These are phyloP conservation scores for Chaetoderma sp. DNA, from an alignment of 2,888 invertebrate genomes.

Conservation along the genomic window DNA sequence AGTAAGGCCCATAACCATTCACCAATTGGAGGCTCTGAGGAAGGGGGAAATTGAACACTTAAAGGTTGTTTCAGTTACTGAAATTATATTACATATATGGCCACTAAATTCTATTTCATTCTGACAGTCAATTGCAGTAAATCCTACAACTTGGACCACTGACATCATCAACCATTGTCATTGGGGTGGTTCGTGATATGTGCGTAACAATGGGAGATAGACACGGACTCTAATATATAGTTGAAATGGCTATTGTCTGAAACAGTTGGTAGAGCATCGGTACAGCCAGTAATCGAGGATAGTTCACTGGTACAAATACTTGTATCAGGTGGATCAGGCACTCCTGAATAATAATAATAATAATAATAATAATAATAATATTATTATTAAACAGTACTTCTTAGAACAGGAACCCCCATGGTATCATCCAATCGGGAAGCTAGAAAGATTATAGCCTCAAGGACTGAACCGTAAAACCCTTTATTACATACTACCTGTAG, in stretches of 20 bases:
- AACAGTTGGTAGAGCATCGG: neutral
- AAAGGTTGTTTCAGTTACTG: neutral
- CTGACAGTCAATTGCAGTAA: slow-evolving; percentile 20
- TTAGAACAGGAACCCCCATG: too few relatives aligned
- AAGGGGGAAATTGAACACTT: neutral
- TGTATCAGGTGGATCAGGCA: neutral
- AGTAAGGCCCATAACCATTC: neutral
- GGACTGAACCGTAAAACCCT: too few relatives aligned
- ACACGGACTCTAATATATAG: neutral
- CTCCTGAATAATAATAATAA: too few relatives aligned
- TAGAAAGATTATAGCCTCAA: too few relatives aligned
- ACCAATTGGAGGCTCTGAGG: neutral
- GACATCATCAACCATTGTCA: slow-evolving; percentile 25
- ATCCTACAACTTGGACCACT: slow-evolving; percentile 21
- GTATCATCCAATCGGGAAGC: too few relatives aligned
- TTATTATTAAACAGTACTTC: too few relatives aligned
- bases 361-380: too few relatives aligned
- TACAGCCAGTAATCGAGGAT: neutral
- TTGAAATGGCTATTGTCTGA: neutral
- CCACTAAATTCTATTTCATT: neutral
- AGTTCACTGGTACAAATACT: neutral
- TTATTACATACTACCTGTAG: too few relatives aligned
- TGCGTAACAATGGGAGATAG: neutral
- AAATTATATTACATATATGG: neutral
- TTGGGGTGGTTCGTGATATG: slow-evolving; percentile 15